These are phyloP conservation scores for Coregonus ussuriensis DNA, from an alignment of 2,797 vertebrate species.

Conservation along the genomic window DNA sequence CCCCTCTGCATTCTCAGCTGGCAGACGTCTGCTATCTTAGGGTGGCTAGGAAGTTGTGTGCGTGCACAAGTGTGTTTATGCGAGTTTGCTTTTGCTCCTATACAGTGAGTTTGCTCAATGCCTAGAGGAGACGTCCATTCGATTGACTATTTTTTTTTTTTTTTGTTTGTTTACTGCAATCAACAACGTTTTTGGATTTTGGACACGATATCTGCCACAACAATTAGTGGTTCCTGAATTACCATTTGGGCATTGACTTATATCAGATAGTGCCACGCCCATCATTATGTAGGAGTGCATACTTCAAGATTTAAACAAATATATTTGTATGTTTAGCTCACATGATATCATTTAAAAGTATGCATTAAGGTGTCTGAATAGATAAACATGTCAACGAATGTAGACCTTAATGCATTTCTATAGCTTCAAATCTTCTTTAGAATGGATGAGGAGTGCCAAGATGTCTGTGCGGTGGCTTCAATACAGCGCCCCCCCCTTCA, in stretches of 20 bases:
- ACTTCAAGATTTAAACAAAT: no score
- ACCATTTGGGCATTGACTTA: neutral
- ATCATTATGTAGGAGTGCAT: neutral
- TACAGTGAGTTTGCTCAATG: neutral
- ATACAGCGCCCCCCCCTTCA: neutral
- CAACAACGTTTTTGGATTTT: neutral
- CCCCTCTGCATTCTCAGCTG: neutral
- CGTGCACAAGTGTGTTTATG: neutral
- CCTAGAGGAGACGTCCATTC: neutral
- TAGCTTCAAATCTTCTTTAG: no score
- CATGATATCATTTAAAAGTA: no score
- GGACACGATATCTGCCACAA: neutral
- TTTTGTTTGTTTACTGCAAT: neutral
- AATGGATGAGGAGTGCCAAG: no score
- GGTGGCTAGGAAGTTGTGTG: neutral
- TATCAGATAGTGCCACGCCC: neutral
- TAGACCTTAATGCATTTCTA: no score
- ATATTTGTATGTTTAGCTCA: neutral
- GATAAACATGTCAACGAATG: no score
- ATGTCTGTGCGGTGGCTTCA: no score
- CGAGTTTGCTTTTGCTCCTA: neutral
- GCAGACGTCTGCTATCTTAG: neutral
- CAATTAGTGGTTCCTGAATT: neutral
- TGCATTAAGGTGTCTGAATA: no score
- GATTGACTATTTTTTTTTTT: no score